phyloP scores from a whole-genome alignment of 2,888 invertebrate species.

The Caenorhabditis sp. region DNA sequence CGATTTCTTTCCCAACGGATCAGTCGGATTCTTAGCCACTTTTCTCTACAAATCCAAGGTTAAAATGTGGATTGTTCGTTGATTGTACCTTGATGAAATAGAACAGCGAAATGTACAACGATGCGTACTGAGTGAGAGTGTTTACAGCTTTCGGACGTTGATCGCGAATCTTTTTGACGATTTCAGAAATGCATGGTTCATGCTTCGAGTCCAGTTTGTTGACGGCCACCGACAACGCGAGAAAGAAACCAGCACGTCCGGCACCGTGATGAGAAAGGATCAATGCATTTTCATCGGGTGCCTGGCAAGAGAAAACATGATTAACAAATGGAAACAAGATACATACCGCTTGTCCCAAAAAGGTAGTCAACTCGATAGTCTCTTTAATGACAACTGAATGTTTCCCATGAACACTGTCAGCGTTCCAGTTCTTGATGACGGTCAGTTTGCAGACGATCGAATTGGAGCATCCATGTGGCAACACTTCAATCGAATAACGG shows the following conservation, averaged over 20 bases:
- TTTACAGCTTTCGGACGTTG: constrained; percentile 44
- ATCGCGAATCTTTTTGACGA: constrained; percentile 31
- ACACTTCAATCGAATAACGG: constrained; percentile 38
- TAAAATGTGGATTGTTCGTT: background rate
- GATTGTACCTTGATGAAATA: constrained; percentile 40
- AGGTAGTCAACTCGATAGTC: constrained; percentile 22
- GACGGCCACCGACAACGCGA: constrained; percentile 32
- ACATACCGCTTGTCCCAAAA: constrained; percentile 13
- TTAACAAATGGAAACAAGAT: background rate
- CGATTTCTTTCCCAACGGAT: constrained; percentile 25
- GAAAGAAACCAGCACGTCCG: constrained; percentile 42
- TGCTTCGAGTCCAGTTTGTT: constrained; percentile 24
- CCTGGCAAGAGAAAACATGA: constrained; percentile 14
- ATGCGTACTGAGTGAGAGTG: constrained; percentile 37
- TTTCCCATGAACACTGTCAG: constrained; percentile 28
- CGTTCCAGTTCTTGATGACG: constrained; percentile 39
- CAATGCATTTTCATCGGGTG: constrained; percentile 29
- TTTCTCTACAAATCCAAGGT: constrained; percentile 20
- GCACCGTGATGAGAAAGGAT: constrained; percentile 39
- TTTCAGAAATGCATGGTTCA: constrained; percentile 32
- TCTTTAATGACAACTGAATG: constrained; percentile 28
- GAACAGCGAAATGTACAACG: constrained; percentile 41
- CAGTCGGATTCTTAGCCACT: background rate
- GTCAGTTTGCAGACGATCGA: constrained; percentile 36
- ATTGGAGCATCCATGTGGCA: constrained; percentile 47